Evolutionary conservation across 2,888 invertebrate genomes (phyloP), one percentile per base, ranked within the genome.

Genomic region (Amaurobius ferox): DNA sequence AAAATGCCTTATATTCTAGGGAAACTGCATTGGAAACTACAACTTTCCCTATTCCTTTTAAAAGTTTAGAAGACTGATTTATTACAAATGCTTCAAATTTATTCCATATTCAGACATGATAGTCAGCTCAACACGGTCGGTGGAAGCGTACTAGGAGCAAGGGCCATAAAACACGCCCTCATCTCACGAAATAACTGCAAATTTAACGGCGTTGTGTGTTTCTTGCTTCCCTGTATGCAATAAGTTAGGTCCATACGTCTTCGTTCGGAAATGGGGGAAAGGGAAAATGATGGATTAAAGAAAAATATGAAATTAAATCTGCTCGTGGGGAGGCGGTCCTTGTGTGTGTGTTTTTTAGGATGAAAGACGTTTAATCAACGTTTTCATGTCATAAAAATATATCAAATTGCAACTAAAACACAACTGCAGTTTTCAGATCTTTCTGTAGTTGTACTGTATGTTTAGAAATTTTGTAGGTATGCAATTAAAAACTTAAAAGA

Each of bases 151-250:
- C 5, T 23, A 16, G 16, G 44, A 44, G 44, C 44, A 44, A 44
- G 44, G 44, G 3, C 11, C 55, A 23, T 55, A 55, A 55, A 44
- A 55, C 23, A 19, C 55, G 23, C 55, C 55, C 23, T 3, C 55
- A 55, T 23, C 55, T 55, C 55, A 55, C 23, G 55, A 11, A 55
- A 55, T 55, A 23, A 5, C 55, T 23, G 23, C 19, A 23, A 55
- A 55, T 55, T 55, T 55, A 55, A 55, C 23, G 23, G 55, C 55
- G 55, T 55, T 55, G 55, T 55, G n/a, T n/a, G 19, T 55, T 55
- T 55, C 23, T 23, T 55, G 23, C 16, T 19, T 1, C 55, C 55
- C 19, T 5, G 13, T 19, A 3, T 55, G 19, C 55, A 23, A n/a
- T 23, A 55, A 23, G 19, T 23, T 5, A 55, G 23, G 11, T 23